A percentile compares a stretch with the other conserved stretches of the same genome.
Conservation (phyloP, 2,888 invertebrate genomes). For the Vesta saturnalis region DNA sequence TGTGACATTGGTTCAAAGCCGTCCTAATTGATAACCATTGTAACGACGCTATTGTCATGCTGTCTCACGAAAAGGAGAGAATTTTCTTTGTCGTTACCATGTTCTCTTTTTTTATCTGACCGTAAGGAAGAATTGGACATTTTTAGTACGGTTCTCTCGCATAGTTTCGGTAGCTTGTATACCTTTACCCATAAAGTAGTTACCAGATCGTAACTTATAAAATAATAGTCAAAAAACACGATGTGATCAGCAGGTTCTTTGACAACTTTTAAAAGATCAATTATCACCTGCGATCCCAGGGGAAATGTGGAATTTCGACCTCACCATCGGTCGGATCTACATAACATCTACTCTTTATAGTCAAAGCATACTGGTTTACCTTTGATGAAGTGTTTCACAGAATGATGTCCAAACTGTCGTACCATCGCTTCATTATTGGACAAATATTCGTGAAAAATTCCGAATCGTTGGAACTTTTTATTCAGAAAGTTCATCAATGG, state of each 20-base stretch:
- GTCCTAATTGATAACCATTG: neutral
- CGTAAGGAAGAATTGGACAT: neutral
- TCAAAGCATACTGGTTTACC: slow-evolving; percentile 13
- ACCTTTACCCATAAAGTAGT: neutral
- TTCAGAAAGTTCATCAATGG: no score
- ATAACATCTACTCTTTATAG: slow-evolving; percentile 19
- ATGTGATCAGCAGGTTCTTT: neutral
- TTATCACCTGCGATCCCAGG: neutral
- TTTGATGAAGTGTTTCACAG: slow-evolving; percentile 18
- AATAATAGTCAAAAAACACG: neutral
- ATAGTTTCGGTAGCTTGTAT: neutral
- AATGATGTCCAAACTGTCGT: slow-evolving; percentile 20
- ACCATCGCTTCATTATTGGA: slow-evolving; percentile 16
- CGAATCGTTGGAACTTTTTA: neutral
- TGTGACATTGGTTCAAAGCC: neutral
- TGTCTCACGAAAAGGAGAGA: neutral
- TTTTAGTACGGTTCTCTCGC: neutral
- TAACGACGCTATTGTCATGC: neutral
- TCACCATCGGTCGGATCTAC: slow-evolving; percentile 6
- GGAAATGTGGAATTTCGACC: neutral
- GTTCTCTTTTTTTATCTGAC: neutral
- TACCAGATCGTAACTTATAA: neutral
- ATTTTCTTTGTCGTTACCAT: neutral
- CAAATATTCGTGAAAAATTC: slow-evolving; percentile 4
- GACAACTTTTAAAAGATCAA: no score